Evolutionary conservation across 2,797 vertebrate genomes (phyloP), one percentile per base, ranked within the genome.

Genomic region (Poecilia picta): DNA sequence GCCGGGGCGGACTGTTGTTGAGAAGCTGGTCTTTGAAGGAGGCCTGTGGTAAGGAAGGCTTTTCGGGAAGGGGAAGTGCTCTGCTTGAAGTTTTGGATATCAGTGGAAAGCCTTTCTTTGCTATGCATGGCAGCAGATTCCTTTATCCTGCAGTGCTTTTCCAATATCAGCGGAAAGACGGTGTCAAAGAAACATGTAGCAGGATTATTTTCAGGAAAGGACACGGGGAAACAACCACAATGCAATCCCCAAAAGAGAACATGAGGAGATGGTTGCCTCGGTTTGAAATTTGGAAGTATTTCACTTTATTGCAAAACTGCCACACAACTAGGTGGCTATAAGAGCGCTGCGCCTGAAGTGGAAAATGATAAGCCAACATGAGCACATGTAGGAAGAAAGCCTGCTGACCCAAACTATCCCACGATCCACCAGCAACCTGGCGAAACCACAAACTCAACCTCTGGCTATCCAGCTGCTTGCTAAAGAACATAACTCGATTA

Each of bases 391-490:
- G 74, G 79, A 83, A 81, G 45, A 89, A 89, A 62, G 79, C 83
- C 80, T 73, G 57, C 62, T 83, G 90, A 89, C 83, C 84, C 73
- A 0, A 83, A 92, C 86, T 93, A 91, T 94, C 94, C 89, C 94
- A 94, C 92, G 92, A 90, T 93, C 92, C 89, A 84, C 77, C 71
- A 80, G 85, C 83, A 93, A 92, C 92, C 92, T 92, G 92, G 79
- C 70, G 49, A 74, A 89, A 93, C 94, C 93, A 87, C 94, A 90
- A 89, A 85, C 47, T 41, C 84, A 92, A 90, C 92, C 90, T 90
- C 89, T 85, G 89, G 81, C 81, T 87, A 53, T 83, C 89, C 94
- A 93, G 93, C 89, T 93, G 92, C 88, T 87, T 84, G 85, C 73
- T 88, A 64, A 71, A 83, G 59, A 85, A 88, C 64, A 73, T 25